Percentiles rank a stretch among this genome's conserved stretches.
Conservation (phyloP, 2,888 invertebrate genomes). For the Sphaeridia pumilis region DNA sequence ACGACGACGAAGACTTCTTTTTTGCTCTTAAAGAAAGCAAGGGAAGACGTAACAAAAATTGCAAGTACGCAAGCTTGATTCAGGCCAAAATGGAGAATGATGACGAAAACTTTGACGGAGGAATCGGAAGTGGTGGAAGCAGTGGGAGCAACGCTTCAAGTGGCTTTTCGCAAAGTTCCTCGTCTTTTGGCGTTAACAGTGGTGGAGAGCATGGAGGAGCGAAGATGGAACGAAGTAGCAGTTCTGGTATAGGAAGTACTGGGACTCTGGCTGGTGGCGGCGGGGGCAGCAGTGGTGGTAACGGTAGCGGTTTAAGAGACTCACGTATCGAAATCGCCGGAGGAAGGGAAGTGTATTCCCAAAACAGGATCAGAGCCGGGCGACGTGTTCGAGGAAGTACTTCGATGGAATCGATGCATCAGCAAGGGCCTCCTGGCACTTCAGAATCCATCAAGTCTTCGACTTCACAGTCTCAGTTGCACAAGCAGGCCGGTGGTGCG, state of each 20-base stretch:
- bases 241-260: slow-evolving; percentile 3
- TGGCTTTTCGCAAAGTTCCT: slow-evolving; percentile 24
- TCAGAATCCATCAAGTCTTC: not conserved
- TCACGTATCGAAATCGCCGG: slow-evolving; percentile 58
- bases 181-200: slow-evolving; percentile 6
- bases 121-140: slow-evolving; percentile 22
- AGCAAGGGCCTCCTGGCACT: not conserved
- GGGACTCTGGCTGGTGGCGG: slow-evolving; percentile 15
- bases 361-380: slow-evolving; percentile 65
- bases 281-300: slow-evolving; percentile 14
- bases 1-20: not conserved
- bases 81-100: slow-evolving; percentile 30
- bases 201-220: slow-evolving; percentile 11
- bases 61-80: slow-evolving; percentile 15
- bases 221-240: slow-evolving; percentile 1
- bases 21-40: not conserved
- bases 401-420: slow-evolving; percentile 16
- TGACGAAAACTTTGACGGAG: slow-evolving; percentile 32
- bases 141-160: slow-evolving; percentile 20
- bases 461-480: too few relatives aligned
- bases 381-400: slow-evolving; percentile 39
- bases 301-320: slow-evolving; percentile 28
- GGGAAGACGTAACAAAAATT: not conserved
- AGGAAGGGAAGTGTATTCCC: slow-evolving; percentile 70
- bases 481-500: too few relatives aligned